These are phyloP conservation scores for Anoplopoma fimbria DNA, from an alignment of 2,113 vertebrate genomes.

Conservation along the genomic window DNA sequence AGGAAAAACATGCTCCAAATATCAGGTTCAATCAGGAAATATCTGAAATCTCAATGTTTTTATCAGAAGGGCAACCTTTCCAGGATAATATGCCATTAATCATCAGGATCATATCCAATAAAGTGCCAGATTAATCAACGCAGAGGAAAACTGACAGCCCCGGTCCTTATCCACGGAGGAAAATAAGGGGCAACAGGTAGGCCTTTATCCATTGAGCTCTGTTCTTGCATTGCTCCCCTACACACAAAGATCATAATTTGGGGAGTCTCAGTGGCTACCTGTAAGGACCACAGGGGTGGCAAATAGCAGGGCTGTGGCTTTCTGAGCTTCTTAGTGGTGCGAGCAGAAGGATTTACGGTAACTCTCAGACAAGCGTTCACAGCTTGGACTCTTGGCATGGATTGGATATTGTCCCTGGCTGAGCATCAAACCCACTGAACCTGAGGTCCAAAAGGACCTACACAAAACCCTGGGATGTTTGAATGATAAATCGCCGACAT, in stretches of 20 bases:
- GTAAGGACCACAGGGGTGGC: slow-evolving; percentile 80
- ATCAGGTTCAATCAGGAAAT: slow-evolving; percentile 62
- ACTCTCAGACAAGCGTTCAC: slow-evolving; percentile 88
- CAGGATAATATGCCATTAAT: slow-evolving; percentile 77
- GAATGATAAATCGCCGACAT: slow-evolving; percentile 86
- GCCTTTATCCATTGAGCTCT: slow-evolving; percentile 78
- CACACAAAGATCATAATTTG: slow-evolving; percentile 77
- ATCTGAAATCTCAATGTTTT: slow-evolving; percentile 69
- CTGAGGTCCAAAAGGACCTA: slow-evolving; percentile 85
- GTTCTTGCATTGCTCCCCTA: slow-evolving; percentile 76
- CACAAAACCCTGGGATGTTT: slow-evolving; percentile 85
- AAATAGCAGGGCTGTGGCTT: slow-evolving; percentile 82
- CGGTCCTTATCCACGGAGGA: slow-evolving; percentile 67
- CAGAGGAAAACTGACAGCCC: slow-evolving; percentile 68
- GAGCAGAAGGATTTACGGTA: slow-evolving; percentile 86
- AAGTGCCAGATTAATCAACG: slow-evolving; percentile 75
- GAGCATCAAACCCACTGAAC: slow-evolving; percentile 84
- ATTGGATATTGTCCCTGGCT: slow-evolving; percentile 85
- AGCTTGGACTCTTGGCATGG: slow-evolving; percentile 85
- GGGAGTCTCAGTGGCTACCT: slow-evolving; percentile 78
- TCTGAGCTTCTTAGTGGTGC: slow-evolving; percentile 83
- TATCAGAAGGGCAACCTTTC: slow-evolving; percentile 58
- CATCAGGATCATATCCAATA: slow-evolving; percentile 78
- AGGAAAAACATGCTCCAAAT: slow-evolving; percentile 52
- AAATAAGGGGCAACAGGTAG: slow-evolving; percentile 76